phyloP scores from a whole-genome alignment of 2,113 vertebrate genomes.

The Xyrauchen texanus region DNA sequence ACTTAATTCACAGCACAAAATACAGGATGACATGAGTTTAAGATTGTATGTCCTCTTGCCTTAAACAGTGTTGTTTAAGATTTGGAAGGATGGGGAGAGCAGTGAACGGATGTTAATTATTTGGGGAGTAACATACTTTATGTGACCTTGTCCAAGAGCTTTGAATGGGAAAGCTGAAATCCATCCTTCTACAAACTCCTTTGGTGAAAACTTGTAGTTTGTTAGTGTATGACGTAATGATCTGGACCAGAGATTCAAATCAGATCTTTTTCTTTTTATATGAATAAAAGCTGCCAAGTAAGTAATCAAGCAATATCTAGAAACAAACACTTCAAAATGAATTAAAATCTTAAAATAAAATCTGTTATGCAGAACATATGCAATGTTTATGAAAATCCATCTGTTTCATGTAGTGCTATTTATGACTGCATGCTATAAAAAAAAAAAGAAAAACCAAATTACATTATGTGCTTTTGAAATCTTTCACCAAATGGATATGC shows the following conservation, averaged over 20 bases:
- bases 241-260: neutral
- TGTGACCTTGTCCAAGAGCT: slow-evolving; percentile 6
- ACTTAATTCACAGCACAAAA: neutral
- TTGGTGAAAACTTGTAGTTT: slow-evolving; percentile 6
- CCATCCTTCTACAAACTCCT: slow-evolving; percentile 2
- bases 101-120: slow-evolving; percentile 7
- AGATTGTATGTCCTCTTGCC: neutral
- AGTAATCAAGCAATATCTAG: neutral
- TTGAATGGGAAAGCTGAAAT: neutral
- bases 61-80: neutral
- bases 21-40: neutral
- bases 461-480: too few species aligned
- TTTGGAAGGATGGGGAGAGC: neutral
- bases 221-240: slow-evolving; percentile 29
- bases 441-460: neutral
- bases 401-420: neutral
- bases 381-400: neutral
- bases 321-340: neutral
- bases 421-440: neutral
- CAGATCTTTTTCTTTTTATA: neutral
- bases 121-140: neutral
- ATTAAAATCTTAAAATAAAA: too few species aligned
- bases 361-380: too few species aligned
- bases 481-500: neutral
- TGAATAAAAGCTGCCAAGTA: slow-evolving; percentile 6